Evolutionary conservation across 2,113 vertebrate species (phyloP), one percentile per base, ranked within the genome.

Genomic region (Clarias batrachus): DNA sequence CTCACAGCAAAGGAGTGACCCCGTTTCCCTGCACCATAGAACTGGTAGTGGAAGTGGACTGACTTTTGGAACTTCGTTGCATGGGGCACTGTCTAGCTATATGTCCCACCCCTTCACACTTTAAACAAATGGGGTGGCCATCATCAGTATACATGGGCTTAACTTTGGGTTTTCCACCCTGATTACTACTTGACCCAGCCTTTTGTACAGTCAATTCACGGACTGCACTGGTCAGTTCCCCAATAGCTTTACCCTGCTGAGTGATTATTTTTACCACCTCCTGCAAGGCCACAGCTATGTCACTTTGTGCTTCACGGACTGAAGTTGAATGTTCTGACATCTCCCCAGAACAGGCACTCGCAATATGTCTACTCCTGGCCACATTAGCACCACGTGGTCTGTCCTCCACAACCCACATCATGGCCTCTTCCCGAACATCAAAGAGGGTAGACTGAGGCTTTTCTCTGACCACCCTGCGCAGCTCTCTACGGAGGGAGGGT

Each of bases 261-360:
- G 74, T 37, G 14, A 88, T 56, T 41, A 89, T 21, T 56, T 80
- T 71, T 6, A 88, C 3, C 17, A 86, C 81, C 3, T 86, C 88
- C 16, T 84, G 13, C 37, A 86, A 54, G 59, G 56, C 41, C 3
- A 63, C 52, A 30, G 63, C 27, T 25, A 33, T 10, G 3, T 77
- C 52, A 59, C 8, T 19, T 11, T 30, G 78, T 65, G n/a, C 6
- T 11, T 8, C 63, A 19, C 14, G 19, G 21, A 4, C 14, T 1
- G 30, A 8, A 17, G 13, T 16, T 66, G 12, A 66, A 11, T 1
- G n/a, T 66, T 66, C 60, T 63, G 60, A 63, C 63, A 65, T 66
- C 11, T 19, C 14, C 27, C 14, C 14, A 30, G 8, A 30, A 7
- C 66, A 11, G 6, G n/a, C 1, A 33, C 6, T 19, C 14, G 7